A percentile compares a stretch with the other conserved stretches of the same genome.
These are phyloP conservation scores for Porites cylindrica DNA, from an alignment of 92 coral and sea anemone species.

Conservation along the genomic window DNA sequence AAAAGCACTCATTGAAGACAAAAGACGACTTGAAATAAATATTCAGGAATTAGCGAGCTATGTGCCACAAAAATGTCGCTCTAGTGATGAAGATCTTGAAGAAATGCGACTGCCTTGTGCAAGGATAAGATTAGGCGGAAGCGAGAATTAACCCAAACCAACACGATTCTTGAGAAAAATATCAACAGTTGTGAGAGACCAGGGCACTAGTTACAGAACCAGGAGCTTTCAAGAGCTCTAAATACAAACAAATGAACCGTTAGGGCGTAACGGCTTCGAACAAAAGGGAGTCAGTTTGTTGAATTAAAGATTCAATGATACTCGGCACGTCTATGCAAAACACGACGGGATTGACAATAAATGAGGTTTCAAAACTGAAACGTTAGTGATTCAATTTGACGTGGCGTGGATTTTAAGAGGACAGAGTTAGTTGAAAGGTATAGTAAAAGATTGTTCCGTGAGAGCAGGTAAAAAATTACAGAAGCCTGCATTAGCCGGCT, in stretches of 20 bases:
- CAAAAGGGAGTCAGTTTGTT: constrained; percentile 1
- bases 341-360: not conserved
- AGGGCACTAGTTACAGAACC: not conserved
- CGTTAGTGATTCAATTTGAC: not conserved
- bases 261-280: not conserved
- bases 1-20: constrained; percentile 16
- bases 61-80: constrained; percentile 7
- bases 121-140: not conserved
- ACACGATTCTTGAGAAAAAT: not conserved
- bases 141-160: not conserved
- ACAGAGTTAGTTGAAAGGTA: not conserved
- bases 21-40: constrained; percentile 14
- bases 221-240: not conserved
- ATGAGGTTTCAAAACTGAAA: not conserved
- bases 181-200: constrained; percentile 4
- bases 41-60: constrained; percentile 43
- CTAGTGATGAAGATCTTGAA: not conserved
- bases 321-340: not conserved
- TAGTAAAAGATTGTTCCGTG: not conserved
- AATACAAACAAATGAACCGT: constrained; percentile 1
- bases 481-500: constrained; percentile 42
- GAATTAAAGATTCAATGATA: not conserved
- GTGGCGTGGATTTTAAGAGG: not conserved
- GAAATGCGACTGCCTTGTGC: not conserved
- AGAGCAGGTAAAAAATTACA: not conserved